Evolutionary conservation across 1,140 invertebrate genomes (phyloP).

Genomic region (Drosophila erecta): DNA sequence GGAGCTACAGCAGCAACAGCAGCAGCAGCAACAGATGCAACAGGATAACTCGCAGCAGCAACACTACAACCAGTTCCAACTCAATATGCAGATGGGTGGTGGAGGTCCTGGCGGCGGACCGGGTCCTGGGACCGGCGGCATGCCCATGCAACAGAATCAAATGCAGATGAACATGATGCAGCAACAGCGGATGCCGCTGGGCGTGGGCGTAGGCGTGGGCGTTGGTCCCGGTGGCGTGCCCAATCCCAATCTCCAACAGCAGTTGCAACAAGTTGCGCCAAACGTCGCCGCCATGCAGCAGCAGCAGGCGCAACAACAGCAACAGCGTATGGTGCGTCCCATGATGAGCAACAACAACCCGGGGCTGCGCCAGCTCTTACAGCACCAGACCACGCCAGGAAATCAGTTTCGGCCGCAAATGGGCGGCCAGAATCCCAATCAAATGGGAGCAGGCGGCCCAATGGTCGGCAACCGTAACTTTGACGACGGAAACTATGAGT

Average conservation of each 20-base stretch:
- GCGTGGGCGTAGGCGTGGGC: slow-evolving; percentile 36
- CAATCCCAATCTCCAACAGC: slow-evolving; percentile 71
- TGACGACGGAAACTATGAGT: slow-evolving; percentile 78
- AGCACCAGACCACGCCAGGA: slow-evolving; percentile 86
- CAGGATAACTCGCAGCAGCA: slow-evolving; percentile 72
- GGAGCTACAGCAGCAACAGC: slow-evolving; percentile 52
- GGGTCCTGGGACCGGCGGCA: slow-evolving; percentile 55
- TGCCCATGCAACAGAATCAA: slow-evolving; percentile 74
- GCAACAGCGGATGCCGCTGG: slow-evolving; percentile 69
- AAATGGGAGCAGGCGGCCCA: slow-evolving; percentile 77
- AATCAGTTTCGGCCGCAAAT: slow-evolving; percentile 82
- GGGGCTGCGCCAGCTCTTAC: slow-evolving; percentile 89
- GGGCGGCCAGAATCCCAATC: slow-evolving; percentile 75
- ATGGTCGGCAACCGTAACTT: slow-evolving; percentile 81
- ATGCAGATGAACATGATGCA: slow-evolving; percentile 85
- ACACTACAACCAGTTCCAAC: slow-evolving; percentile 76
- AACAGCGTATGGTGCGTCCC: slow-evolving; percentile 87
- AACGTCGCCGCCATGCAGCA: slow-evolving; percentile 72
- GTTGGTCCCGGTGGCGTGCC: slow-evolving; percentile 45
- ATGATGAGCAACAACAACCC: slow-evolving; percentile 88
- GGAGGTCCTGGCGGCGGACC: slow-evolving; percentile 44
- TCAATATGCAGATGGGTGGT: slow-evolving; percentile 74
- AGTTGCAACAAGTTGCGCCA: slow-evolving; percentile 70
- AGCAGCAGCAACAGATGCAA: slow-evolving; percentile 82
- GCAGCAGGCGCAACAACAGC: slow-evolving; percentile 75